Conservation (phyloP, 2,888 invertebrate genomes). For the Pristionchus exspectatus region DNA sequence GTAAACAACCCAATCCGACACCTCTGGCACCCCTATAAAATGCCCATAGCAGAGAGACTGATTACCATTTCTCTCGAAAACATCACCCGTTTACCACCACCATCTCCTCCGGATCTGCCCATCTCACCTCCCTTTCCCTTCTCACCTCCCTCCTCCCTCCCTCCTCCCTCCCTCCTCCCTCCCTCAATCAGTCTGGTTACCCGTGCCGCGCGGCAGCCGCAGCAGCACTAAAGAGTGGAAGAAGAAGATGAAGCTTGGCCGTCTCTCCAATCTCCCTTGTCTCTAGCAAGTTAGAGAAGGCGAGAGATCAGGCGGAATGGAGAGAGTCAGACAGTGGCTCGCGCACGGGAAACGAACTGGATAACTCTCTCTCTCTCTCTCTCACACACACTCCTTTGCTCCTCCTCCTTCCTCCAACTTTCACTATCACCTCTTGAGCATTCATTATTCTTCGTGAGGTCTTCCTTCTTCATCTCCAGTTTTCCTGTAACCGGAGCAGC, state of each 20-base stretch:
- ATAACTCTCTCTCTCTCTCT: conserved; percentile 43
- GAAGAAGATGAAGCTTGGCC: neutral
- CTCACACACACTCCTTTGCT: conserved; percentile 5
- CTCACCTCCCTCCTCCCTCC: neutral
- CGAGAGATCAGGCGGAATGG: neutral
- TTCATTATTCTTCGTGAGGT: neutral
- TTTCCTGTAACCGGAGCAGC: neutral
- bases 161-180: neutral
- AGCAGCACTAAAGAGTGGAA: neutral
- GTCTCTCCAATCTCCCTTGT: neutral
- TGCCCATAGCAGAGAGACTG: too few species aligned
- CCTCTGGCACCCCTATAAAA: too few species aligned
- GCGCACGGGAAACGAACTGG: conserved; percentile 25
- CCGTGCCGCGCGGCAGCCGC: neutral
- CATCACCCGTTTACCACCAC: too few species aligned
- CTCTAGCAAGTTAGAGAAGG: neutral
- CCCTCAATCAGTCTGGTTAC: neutral
- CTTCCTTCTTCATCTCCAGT: too few species aligned
- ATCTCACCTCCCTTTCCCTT: neutral
- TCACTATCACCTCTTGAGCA: neutral
- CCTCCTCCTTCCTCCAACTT: conserved; percentile 4
- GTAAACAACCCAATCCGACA: too few species aligned
- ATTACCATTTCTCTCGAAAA: too few species aligned
- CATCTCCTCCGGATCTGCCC: neutral
- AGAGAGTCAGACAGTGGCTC: neutral